Evolutionary conservation across 1,140 invertebrate species (phyloP), one percentile per base, ranked within the genome.

Genomic region (Bombus haemorrhoidalis): DNA sequence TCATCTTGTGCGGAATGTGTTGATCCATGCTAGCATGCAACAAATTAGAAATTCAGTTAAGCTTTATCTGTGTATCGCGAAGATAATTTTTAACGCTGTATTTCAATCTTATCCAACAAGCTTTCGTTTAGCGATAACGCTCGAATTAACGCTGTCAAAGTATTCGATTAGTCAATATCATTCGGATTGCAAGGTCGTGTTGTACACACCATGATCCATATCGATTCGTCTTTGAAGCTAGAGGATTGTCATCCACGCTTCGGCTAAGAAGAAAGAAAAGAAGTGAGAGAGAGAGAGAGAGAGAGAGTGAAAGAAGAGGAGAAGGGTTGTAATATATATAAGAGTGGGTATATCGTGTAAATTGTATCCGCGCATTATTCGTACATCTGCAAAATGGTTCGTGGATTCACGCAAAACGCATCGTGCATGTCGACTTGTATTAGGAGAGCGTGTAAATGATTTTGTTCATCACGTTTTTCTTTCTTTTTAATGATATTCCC

Each of bases 331-430:
- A 81, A 53, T 47, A 71, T 71, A 71, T 28, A 25, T 18, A 25
- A 25, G 18, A 15, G 66, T 25, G 2, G 4, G 1, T 57, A 32
- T 81, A 73, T 43, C 43, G 28, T 6, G 18, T 72, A 18, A 32
- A 62, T 72, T 47, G 72, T 81, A 81, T 72, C 68, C 32, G 4
- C 4, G 34, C 66, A n/a, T 47, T 80, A 18, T 28, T 66, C 41
- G 39, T 12, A 41, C 28, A 64, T 78, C n/a, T 43, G 18, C 5
- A 37, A 66, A 15, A 39, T 15, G n/a, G 8, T 8, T 32, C 9
- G 12, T 28, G 41, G n/a, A 41, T 43, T 32, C 28, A 0, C 37
- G 10, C 15, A n/a, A 77, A 77, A 77, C 9, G 25, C 64, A 41
- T 47, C 32, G 22, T 71, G 69, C 25, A 28, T 73, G 28, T 47